A percentile compares a stretch with the other conserved stretches of the same genome.
Evolutionary conservation across 1,140 invertebrate genomes (phyloP).

Genomic region (Plutomurus gul): DNA sequence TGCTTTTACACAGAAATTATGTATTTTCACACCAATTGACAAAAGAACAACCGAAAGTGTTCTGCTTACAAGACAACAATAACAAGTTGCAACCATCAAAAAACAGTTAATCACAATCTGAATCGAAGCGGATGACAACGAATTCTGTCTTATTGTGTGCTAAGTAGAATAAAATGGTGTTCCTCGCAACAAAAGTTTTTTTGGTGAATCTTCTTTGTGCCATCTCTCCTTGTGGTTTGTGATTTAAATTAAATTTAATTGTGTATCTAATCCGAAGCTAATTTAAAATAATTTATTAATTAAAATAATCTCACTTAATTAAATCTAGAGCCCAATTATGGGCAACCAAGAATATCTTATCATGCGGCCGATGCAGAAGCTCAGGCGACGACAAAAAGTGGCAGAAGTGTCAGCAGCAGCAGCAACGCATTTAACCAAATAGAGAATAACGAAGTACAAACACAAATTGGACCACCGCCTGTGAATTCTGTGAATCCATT

Average conservation of each 20-base stretch:
- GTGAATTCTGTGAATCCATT: background rate
- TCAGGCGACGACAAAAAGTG: background rate
- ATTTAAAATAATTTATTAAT: no score
- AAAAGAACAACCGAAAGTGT: background rate
- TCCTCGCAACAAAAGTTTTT: slow-evolving; percentile 8
- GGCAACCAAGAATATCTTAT: background rate
- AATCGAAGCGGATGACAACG: no score
- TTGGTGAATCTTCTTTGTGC: background rate
- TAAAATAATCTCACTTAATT: no score
- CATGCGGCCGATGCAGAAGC: background rate
- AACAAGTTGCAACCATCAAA: no score
- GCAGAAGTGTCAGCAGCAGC: slow-evolving; percentile 1
- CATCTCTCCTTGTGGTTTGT: background rate
- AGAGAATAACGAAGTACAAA: slow-evolving; percentile 3
- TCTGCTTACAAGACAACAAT: no score
- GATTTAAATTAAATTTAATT: no score
- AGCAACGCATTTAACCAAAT: no score
- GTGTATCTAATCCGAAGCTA: no score
- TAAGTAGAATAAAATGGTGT: background rate
- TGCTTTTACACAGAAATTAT: background rate
- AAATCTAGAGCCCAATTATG: background rate
- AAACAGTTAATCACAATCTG: no score
- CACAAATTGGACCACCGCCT: background rate
- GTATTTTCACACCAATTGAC: background rate
- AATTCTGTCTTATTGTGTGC: no score